phyloP scores from a whole-genome alignment of 2,797 vertebrate species.

The Sparidentex hasta region DNA sequence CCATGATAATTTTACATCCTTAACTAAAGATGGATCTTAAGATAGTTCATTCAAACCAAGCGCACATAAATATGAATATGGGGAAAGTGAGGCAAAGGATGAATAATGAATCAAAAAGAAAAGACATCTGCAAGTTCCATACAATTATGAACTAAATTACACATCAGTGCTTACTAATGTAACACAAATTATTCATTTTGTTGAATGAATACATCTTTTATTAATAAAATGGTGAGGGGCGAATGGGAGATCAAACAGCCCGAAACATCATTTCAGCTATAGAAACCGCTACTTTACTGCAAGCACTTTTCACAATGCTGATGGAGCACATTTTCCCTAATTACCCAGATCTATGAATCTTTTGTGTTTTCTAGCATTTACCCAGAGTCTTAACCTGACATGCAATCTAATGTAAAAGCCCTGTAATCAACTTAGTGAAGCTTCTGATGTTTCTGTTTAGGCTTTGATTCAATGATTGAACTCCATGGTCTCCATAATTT shows the following conservation, averaged over 20 bases:
- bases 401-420: not conserved
- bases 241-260: conserved; percentile 22
- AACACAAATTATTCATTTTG: conserved; percentile 58
- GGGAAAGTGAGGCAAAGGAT: conserved; percentile 26
- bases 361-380: not conserved
- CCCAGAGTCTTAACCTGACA: not conserved
- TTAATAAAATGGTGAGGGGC: conserved; percentile 36
- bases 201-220: conserved; percentile 58
- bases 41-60: conserved; percentile 31
- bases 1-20: conserved; percentile 1
- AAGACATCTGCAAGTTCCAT: conserved; percentile 38
- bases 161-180: conserved; percentile 49
- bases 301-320: not conserved
- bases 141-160: conserved; percentile 52
- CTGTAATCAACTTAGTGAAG: not conserved
- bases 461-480: not conserved
- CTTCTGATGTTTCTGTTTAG: not conserved
- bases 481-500: too few relatives aligned
- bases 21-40: not conserved
- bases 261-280: conserved; percentile 32
- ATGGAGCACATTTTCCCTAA: conserved; percentile 3
- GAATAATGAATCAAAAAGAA: conserved; percentile 60
- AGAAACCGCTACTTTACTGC: conserved; percentile 29
- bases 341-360: conserved; percentile 3
- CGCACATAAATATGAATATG: conserved; percentile 18